Conservation (phyloP, 2,797 vertebrate species). For the Galago senegalensis region DNA sequence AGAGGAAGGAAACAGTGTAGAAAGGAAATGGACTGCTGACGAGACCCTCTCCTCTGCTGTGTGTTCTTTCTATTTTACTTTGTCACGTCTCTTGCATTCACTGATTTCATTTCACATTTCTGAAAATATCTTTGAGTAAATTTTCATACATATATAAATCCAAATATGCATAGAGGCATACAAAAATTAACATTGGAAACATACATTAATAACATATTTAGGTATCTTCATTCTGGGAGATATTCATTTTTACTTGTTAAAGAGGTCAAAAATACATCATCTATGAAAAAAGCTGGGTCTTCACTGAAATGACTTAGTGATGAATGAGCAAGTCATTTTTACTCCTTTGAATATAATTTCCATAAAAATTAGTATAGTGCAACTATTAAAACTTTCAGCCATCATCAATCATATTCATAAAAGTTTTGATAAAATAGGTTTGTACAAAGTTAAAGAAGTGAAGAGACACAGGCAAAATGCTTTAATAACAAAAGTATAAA, state of each 20-base stretch:
- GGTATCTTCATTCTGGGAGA: neutral
- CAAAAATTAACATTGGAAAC: neutral
- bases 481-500: constrained; percentile 36
- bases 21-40: neutral
- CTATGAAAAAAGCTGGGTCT: neutral
- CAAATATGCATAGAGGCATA: neutral
- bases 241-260: constrained; percentile 4
- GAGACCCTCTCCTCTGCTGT: neutral
- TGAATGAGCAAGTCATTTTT: neutral
- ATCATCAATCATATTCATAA: neutral
- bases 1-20: neutral
- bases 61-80: neutral
- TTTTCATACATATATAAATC: neutral
- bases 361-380: neutral
- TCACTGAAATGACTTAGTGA: neutral
- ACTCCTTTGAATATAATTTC: neutral
- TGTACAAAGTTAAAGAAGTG: neutral
- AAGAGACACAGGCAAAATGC: constrained; percentile 18
- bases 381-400: neutral
- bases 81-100: neutral
- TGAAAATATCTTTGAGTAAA: neutral
- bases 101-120: neutral
- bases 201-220: neutral
- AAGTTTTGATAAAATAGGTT: neutral
- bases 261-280: neutral